Base-by-base conservation (phyloP, 2,888 invertebrate species). In the Zygaena filipendulae region DNA sequence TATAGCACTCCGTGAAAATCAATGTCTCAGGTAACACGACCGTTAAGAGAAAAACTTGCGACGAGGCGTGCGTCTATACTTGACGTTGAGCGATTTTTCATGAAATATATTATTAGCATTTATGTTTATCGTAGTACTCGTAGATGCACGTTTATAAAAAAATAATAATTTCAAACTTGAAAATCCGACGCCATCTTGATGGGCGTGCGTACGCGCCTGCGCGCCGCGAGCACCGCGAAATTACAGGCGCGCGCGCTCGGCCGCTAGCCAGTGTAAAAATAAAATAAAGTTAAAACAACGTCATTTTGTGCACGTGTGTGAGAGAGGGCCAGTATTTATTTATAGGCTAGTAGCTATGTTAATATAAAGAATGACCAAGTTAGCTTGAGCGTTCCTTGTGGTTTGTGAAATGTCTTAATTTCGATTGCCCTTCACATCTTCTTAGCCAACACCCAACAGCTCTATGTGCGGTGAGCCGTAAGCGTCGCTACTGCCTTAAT, bases 271-370 rank as follows among this genome's bases (percentile, higher is more conserved):
- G 75, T 67, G 71, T 74, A 77, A 77, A 79, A 79, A 79, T 77
- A 79, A 77, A 77, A 75, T 77, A 77, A 74, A 77, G 64, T 69
- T 72, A 72, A 74, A 72, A 74, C 74, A 72, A 68, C 79, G 75
- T 72, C 72, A 74, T 64, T 62, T 68, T 70, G 60, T 66, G 66
- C 66, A 67, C 68, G 69, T 75, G 75, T 77, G 77, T 60, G 79
- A 57, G 77, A 60, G 70, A 54, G 59, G 52, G 61, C 66, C 64
- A 54, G 68, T 75, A 77, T 75, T 77, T 77, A 77, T 79, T 79
- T 77, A 77, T 79, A 79, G 77, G 66, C 69, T 70, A 71, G 70
- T 71, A 72, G 74, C 75, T 72, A 75, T 74, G 75, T 79, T 69
- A 72, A 74, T 71, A 68, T 61, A 64, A 59, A 62, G 59, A 63